phyloP scores from a whole-genome alignment of 2,113 vertebrate genomes.

The Toxotes jaculatrix region DNA sequence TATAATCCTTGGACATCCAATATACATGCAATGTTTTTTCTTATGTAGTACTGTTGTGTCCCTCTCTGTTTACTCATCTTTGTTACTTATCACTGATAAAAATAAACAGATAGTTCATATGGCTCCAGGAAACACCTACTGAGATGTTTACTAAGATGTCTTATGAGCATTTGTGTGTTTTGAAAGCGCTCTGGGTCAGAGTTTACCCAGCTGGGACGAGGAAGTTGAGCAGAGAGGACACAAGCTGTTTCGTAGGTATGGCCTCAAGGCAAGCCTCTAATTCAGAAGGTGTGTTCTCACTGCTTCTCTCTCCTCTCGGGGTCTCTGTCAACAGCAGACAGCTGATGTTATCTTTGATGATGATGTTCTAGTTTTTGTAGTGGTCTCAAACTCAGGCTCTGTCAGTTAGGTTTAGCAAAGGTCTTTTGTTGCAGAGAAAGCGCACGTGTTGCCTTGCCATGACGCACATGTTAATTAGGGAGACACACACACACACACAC shows the following conservation, averaged over 20 bases:
- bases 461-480: constrained; percentile 72
- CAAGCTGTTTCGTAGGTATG: constrained; percentile 9
- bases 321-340: constrained; percentile 12
- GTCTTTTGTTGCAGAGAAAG: constrained; percentile 49
- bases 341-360: constrained; percentile 34
- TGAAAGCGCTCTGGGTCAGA: constrained; percentile 18
- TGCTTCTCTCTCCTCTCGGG: constrained; percentile 8
- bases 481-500: not conserved
- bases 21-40: not conserved
- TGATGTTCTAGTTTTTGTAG: constrained; percentile 29
- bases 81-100: constrained; percentile 2
- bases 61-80: constrained; percentile 4
- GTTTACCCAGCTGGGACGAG: constrained; percentile 34
- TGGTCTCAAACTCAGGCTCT: constrained; percentile 11
- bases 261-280: constrained; percentile 9
- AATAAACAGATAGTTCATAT: not conserved
- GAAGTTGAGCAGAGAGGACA: not conserved
- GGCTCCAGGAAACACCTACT: not conserved
- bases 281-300: constrained; percentile 17
- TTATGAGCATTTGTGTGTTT: constrained; percentile 17
- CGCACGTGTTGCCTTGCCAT: constrained; percentile 32
- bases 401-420: constrained; percentile 40
- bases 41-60: not conserved
- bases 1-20: not conserved
- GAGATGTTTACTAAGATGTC: constrained; percentile 14